A percentile compares a stretch with the other conserved stretches of the same genome.
Conservation (phyloP, 2,113 vertebrate genomes). For the Callipepla squamata region DNA sequence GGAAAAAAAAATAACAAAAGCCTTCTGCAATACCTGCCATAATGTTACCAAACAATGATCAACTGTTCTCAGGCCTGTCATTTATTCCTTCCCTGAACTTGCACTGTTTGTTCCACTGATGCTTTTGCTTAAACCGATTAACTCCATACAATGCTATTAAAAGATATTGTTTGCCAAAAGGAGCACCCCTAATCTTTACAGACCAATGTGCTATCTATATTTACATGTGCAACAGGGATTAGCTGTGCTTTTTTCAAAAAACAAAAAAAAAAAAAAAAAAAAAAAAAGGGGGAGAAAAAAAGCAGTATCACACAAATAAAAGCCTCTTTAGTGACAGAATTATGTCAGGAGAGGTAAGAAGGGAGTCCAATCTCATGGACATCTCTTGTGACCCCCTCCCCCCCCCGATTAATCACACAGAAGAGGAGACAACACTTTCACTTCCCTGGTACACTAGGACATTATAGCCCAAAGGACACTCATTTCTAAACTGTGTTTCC, state of each 20-base stretch:
- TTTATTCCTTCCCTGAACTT: not conserved
- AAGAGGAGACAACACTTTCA: constrained; percentile 8
- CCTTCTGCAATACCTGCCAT: not conserved
- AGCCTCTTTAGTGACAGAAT: not conserved
- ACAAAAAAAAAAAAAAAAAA: too few species aligned
- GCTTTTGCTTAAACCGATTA: constrained; percentile 44
- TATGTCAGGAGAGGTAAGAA: not conserved
- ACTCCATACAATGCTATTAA: constrained; percentile 57
- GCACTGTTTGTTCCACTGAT: not conserved
- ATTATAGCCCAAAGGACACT: not conserved
- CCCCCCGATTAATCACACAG: not conserved
- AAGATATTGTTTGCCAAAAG: constrained; percentile 55
- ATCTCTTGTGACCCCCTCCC: not conserved
- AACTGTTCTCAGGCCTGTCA: not conserved
- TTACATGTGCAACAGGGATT: constrained; percentile 48
- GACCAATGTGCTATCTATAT: constrained; percentile 14
- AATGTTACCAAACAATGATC: not conserved
- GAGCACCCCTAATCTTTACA: constrained; percentile 49
- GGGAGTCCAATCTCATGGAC: not conserved
- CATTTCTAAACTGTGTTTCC: not conserved
- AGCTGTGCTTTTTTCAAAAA: not conserved
- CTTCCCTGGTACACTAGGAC: not conserved
- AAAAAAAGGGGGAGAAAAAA: too few species aligned
- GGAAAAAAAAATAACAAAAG: not conserved
- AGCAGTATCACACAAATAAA: not conserved